Evolutionary conservation across 2,113 vertebrate genomes (phyloP).

Genomic region (Onychorhynchus coronatus): DNA sequence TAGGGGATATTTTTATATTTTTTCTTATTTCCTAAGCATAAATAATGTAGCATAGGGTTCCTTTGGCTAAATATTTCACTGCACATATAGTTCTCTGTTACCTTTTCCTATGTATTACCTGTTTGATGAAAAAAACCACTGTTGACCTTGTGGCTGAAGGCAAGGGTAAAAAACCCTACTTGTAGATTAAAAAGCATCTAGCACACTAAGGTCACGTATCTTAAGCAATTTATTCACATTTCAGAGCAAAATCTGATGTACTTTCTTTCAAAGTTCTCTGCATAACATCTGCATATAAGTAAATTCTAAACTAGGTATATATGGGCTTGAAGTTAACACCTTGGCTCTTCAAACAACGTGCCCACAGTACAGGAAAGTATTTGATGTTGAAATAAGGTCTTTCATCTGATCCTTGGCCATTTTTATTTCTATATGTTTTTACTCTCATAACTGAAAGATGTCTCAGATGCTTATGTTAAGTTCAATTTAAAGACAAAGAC

Average conservation of each 20-base stretch:
- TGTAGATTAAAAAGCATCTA: not conserved
- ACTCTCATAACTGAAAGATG: not conserved
- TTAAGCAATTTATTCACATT: not conserved
- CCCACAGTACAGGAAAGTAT: not conserved
- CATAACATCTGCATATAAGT: not conserved
- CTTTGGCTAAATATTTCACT: slow-evolving; percentile 13
- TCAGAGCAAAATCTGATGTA: not conserved
- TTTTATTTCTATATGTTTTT: not conserved
- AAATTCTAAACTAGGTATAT: not conserved
- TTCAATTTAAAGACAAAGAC: not conserved
- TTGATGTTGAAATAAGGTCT: not conserved
- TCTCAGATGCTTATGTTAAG: not conserved
- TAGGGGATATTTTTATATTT: not conserved
- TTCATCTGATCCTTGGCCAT: not conserved
- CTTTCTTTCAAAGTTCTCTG: not conserved
- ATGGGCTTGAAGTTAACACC: not conserved
- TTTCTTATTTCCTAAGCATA: not conserved
- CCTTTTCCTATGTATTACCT: not conserved
- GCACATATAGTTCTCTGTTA: not conserved
- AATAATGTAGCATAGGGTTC: not conserved
- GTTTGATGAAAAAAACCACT: not conserved
- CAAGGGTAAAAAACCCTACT: not conserved
- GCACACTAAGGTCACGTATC: not conserved
- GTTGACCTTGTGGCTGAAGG: not conserved
- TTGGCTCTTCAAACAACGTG: not conserved